A percentile compares a stretch with the other conserved stretches of the same genome.
Conservation (phyloP, 35 echinoderm and acorn worm genomes). For the Strongylocentrotus purpuratus region DNA sequence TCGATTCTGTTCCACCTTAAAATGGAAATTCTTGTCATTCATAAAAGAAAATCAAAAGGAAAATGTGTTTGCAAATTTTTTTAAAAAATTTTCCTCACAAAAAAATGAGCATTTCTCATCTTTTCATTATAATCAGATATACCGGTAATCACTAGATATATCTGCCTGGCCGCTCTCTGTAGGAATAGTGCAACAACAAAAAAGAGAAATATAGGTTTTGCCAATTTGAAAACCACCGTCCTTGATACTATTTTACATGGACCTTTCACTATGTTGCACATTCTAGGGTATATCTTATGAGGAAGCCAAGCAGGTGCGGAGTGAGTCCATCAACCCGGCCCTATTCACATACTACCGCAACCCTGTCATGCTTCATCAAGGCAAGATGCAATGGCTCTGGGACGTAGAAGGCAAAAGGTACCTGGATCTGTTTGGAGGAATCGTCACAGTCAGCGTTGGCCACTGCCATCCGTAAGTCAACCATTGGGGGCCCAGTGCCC, state of each 20-base stretch:
- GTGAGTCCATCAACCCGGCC: constrained; percentile 57
- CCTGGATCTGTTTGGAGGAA: constrained; percentile 92
- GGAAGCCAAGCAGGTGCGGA: constrained; percentile 65
- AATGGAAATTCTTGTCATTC: no score
- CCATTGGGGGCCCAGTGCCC: not conserved
- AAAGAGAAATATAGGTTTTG: not conserved
- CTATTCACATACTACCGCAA: constrained; percentile 90
- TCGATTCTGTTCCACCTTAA: no score
- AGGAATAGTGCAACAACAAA: no score
- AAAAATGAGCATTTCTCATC: no score
- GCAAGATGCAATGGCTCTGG: constrained; percentile 98
- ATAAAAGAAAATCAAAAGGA: no score
- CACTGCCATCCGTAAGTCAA: constrained; percentile 98
- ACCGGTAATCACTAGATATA: no score
- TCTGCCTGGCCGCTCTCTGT: no score
- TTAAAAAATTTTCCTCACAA: no score
- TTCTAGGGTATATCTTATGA: constrained; percentile 80
- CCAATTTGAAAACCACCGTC: not conserved
- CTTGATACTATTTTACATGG: not conserved
- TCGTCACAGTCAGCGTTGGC: constrained; percentile 97
- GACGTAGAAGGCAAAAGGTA: constrained; percentile 84
- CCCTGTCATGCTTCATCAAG: constrained; percentile 87
- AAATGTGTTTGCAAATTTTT: no score
- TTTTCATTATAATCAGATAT: no score
- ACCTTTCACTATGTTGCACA: not conserved